phyloP scores from a whole-genome alignment of 1,140 invertebrate genomes.

The Eueides isabella region DNA sequence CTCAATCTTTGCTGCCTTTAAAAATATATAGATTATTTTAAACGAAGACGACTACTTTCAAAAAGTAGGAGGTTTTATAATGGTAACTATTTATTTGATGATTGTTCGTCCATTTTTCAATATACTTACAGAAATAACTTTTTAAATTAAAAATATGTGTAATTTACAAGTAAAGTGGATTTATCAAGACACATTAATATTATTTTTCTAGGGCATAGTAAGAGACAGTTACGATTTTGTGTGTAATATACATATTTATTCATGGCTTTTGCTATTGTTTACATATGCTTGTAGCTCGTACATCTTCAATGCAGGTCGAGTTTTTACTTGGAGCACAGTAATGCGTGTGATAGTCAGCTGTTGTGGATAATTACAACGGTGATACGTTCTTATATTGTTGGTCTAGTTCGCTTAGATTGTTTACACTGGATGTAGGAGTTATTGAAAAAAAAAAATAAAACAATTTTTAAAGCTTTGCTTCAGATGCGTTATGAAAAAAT shows the following conservation, averaged over 20 bases:
- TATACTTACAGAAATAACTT: no score
- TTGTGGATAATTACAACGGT: slow-evolving; percentile 21
- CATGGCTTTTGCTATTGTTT: slow-evolving; percentile 21
- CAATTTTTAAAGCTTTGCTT: no score
- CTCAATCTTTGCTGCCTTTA: no score
- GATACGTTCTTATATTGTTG: slow-evolving; percentile 17
- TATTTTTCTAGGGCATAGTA: neutral
- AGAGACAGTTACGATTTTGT: neutral
- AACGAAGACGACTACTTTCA: no score
- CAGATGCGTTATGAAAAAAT: no score
- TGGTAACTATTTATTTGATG: no score
- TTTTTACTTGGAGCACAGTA: slow-evolving; percentile 12
- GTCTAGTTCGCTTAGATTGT: neutral
- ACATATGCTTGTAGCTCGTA: slow-evolving; percentile 11
- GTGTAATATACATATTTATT: neutral
- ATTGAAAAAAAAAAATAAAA: neutral
- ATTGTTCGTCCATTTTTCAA: no score
- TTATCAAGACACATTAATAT: neutral
- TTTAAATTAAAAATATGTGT: no score
- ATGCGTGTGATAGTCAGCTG: slow-evolving; percentile 28
- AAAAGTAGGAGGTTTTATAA: no score
- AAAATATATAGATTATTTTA: no score
- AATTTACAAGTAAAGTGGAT: neutral
- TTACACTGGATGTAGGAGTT: neutral
- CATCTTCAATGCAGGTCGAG: slow-evolving; percentile 7